These are phyloP conservation scores for Noctuana brunneofusca DNA, from an alignment of 2,888 invertebrate genomes.

Conservation along the genomic window DNA sequence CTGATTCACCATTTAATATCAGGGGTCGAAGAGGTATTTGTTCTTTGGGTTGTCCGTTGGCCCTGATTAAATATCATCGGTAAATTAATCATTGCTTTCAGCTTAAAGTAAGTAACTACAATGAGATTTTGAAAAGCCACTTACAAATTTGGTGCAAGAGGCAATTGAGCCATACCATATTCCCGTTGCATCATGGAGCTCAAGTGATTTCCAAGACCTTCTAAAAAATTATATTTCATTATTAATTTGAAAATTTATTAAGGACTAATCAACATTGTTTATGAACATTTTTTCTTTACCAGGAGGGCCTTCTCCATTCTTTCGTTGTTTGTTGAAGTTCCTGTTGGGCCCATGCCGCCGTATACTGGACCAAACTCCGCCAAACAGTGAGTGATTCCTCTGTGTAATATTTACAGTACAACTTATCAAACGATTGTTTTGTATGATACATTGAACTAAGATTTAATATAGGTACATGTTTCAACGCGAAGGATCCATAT, in stretches of 20 bases:
- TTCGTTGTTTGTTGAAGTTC: constrained; percentile 65
- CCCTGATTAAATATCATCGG: constrained; percentile 50
- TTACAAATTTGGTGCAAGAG: constrained; percentile 71
- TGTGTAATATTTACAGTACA: constrained; percentile 58
- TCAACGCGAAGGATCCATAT: too few relatives aligned
- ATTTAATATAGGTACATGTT: too few relatives aligned
- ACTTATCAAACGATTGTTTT: background rate
- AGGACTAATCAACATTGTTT: background rate
- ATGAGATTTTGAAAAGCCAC: constrained; percentile 39
- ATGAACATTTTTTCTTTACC: constrained; percentile 49
- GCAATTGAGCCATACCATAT: constrained; percentile 67
- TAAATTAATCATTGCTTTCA: background rate
- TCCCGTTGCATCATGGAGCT: constrained; percentile 81
- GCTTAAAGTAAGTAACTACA: background rate
- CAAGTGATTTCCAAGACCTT: constrained; percentile 74
- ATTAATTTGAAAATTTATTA: background rate
- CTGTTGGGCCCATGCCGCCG: constrained; percentile 86
- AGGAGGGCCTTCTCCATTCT: constrained; percentile 54
- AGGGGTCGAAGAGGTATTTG: constrained; percentile 91
- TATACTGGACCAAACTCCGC: constrained; percentile 97
- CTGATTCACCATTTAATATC: constrained; percentile 86
- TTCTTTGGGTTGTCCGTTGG: constrained; percentile 83
- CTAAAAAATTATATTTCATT: constrained; percentile 43
- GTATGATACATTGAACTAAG: too few relatives aligned
- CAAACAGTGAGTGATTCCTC: constrained; percentile 98